Evolutionary conservation across 2,888 invertebrate genomes (phyloP), one percentile per base, ranked within the genome.

Genomic region (Hydriomena furcata): DNA sequence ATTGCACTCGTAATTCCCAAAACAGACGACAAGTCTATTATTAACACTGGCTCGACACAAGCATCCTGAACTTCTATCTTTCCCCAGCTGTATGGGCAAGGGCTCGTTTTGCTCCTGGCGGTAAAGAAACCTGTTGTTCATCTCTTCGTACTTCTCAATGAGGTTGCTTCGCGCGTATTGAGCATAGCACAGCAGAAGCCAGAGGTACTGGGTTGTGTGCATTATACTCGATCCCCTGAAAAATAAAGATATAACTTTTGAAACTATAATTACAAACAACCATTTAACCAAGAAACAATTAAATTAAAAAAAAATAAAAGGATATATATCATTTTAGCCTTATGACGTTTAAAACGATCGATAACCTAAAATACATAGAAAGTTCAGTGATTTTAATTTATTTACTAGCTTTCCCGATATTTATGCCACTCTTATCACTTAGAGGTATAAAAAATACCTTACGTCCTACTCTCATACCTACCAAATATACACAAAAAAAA

Each of bases 1-100:
- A 51, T 57, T 75, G 65, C 93, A 93, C 13, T 77, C 81, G 27
- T 86, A 89, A 45, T 90, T 86, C 4, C 92, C 92, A 47, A 91
- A 92, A 63, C 92, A 92, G 0, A 91, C 86, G 1, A 88, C 75
- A 7, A 82, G 75, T 11, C 63, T 71, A 0, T 65, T 61, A 10
- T 75, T 68, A 5, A 52, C 60, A 17, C 76, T 81, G 30, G 88
- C 84, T 13, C 91, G 76, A 65, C 93, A 93, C 7, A 79, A 66
- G 66, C 93, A 93, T 0, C 92, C 92, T 1, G 90, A 89, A 4
- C 37, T 49, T 21, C 55, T 58, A 52, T 91, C 90, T 25, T 70
- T 71, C 0, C 81, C 85, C 1, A 90, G 61, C 37, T 76, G 71
- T 0, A 82, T 61, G 0, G 90, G 89, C 2, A 90, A 65, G 0